Evolutionary conservation across 2,797 vertebrate species (phyloP), one percentile per base, ranked within the genome.

Genomic region (Acanthurus lineatus): DNA sequence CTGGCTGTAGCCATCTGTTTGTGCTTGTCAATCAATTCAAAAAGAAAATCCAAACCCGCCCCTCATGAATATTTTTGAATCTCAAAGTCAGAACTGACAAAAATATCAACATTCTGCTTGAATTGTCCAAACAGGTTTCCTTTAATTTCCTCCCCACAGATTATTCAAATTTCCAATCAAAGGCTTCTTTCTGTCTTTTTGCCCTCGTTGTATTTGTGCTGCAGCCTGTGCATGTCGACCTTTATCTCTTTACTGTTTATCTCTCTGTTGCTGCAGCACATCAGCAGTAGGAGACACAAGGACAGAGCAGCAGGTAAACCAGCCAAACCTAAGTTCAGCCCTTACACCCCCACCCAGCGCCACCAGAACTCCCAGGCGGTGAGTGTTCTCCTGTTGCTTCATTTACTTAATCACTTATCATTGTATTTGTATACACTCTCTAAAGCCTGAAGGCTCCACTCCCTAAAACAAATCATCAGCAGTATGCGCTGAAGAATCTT

Each of bases 281-380:
- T 99, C 95, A 98, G 98, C 96, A 99, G 98, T 87, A 95, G 98
- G 93, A 96, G 98, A 85, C 98, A 99, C 90, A 99, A 99, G 94
- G 98, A 99, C 86, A 94, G 97, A 94, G 97, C 98, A 54, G 97
- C 98, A 80, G 98, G 98, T 82, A 99, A 99, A 93, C 97, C 97
- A 19, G 92, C 97, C 93, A 99, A 99, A 90, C 98, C 98, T n/a
- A 99, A 99, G 91, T 99, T 97, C 89, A 98, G 97, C 86, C 98
- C 97, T n/a, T 99, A 98, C 92, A 95, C 96, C 92, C 96, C 97
- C 91, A 90, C 94, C 74, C 96, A 96, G 86, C 94, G 95, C 53
- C 96, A 95, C 74, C 96, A 96, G 22, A 95, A 92, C 91, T 94
- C 97, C 90, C 94, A 97, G 92, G 95, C 97, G 45, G 97, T 98